Evolutionary conservation across 2,888 invertebrate species (phyloP).

Genomic region (Pseudococcus longispinus): DNA sequence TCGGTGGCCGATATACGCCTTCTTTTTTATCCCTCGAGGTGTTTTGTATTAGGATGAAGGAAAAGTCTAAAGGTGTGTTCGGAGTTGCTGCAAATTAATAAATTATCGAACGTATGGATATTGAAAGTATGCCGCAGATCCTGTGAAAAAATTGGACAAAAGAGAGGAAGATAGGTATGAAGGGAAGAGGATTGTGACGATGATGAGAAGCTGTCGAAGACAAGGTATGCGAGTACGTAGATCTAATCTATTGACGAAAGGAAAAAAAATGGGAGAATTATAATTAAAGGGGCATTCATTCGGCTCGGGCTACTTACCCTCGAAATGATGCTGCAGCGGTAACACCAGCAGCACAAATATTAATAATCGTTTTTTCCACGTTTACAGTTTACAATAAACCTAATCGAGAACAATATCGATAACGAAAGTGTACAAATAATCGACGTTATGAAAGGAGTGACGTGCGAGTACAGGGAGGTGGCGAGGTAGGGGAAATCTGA

Average conservation of each 20-base stretch:
- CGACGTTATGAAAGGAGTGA: background rate
- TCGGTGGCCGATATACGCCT: background rate
- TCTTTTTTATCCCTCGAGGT: background rate
- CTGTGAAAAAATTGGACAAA: background rate
- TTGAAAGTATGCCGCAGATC: background rate
- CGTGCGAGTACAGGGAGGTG: background rate
- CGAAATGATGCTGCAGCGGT: background rate
- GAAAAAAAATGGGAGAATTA: background rate
- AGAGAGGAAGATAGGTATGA: background rate
- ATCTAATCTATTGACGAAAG: background rate
- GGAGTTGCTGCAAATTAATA: background rate
- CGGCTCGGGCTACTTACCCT: background rate
- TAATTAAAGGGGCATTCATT: constrained; percentile 1
- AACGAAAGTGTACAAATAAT: constrained; percentile 42
- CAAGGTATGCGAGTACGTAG: background rate
- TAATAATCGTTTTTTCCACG: constrained; percentile 38
- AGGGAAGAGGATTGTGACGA: background rate
- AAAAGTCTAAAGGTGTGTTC: background rate
- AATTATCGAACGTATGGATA: background rate
- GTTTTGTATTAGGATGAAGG: background rate
- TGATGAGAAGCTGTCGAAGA: background rate
- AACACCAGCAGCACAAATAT: background rate
- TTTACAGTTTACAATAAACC: constrained; percentile 44
- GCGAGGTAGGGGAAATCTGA: background rate
- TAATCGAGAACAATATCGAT: constrained; percentile 42